Evolutionary conservation across 2,113 vertebrate species (phyloP).

Genomic region (Crotophaga sulcirostris): DNA sequence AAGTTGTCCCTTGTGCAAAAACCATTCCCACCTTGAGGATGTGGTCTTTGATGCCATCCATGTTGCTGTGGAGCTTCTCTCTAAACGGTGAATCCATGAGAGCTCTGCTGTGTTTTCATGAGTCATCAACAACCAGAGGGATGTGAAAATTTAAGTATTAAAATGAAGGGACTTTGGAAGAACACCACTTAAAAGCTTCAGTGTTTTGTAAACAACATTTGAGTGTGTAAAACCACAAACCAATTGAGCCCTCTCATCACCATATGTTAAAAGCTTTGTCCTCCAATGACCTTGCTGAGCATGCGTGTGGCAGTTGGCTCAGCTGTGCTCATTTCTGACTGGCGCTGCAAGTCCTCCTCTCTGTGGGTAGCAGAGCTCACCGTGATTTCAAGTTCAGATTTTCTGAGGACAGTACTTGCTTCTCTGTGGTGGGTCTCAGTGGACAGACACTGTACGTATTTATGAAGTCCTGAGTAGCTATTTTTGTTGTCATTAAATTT

Average conservation of each 20-base stretch:
- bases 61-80: neutral
- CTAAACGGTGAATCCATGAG: neutral
- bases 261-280: neutral
- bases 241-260: neutral
- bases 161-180: neutral
- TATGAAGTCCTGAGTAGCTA: neutral
- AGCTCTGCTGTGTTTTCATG: neutral
- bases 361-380: neutral
- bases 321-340: neutral
- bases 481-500: conserved; percentile 50
- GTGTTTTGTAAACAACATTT: neutral
- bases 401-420: neutral
- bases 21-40: neutral
- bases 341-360: neutral
- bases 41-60: neutral
- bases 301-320: neutral
- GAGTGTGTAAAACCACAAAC: neutral
- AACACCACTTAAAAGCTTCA: neutral
- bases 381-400: neutral
- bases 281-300: neutral
- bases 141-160: neutral
- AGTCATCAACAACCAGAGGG: neutral
- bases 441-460: rapidly evolving
- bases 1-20: neutral
- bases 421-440: neutral